phyloP scores from a whole-genome alignment of 1,140 invertebrate species.

The Megalopta genalis region DNA sequence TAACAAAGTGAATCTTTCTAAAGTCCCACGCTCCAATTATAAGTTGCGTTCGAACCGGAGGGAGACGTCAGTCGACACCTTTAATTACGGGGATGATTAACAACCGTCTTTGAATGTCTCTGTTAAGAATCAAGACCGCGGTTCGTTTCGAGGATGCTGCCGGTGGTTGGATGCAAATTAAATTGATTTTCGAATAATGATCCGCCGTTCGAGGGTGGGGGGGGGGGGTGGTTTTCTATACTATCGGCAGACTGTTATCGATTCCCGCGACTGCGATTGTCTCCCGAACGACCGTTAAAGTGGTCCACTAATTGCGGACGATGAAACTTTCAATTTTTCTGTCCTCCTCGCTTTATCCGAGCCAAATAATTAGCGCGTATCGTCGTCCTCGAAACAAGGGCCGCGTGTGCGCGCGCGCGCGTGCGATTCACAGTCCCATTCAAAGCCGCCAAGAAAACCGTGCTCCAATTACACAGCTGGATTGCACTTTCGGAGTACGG shows the following conservation, averaged over 20 bases:
- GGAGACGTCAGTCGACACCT: too few species aligned
- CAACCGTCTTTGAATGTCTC: too few species aligned
- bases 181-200: conserved; percentile 30
- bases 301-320: not conserved
- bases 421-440: not conserved
- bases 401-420: too few species aligned
- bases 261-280: not conserved
- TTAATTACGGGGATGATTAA: too few species aligned
- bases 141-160: not conserved
- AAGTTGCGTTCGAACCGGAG: too few species aligned
- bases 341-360: not conserved
- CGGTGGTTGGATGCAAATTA: conserved; percentile 14
- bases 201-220: not conserved
- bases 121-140: not conserved
- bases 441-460: not conserved
- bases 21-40: too few species aligned
- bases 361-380: not conserved
- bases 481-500: not conserved
- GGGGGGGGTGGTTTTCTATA: not conserved
- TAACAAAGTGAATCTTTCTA: too few species aligned
- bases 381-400: not conserved
- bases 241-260: not conserved
- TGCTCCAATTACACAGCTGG: conserved; percentile 18
- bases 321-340: not conserved
- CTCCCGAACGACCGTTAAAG: not conserved